Base-by-base conservation (phyloP, 2,113 vertebrate species). In the Neolamprologus ventralis region DNA sequence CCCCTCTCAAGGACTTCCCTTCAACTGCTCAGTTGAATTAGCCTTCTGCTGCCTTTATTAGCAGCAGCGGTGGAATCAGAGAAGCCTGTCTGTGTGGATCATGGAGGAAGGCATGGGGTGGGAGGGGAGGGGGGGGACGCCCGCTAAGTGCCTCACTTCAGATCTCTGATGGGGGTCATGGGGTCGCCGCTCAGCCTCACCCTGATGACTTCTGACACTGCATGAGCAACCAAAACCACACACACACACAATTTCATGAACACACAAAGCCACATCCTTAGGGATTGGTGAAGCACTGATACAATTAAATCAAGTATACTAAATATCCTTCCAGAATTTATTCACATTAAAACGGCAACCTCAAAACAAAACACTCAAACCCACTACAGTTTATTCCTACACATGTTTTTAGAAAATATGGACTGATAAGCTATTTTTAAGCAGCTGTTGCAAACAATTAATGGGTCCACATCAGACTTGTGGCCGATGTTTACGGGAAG, bases 201-300 rank as follows among this genome's bases (percentile, higher is more conserved):
- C 92, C 93, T 96, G 95, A 96, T 96, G 92, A 94, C 91, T 95
- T 95, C 85, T 97, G 96, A 97, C 96, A 96, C 92, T 17, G 89
- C 91, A 86, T 82, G 82, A 91, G 89, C 92, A 93, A 90, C 90
- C 85, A 63, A 93, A 93, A 91, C 90, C 92, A 86, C 93, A 84
- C 42, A 51, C 10, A 87, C 78, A 78, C 35, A 58, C 28, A 33
- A 49, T 82, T 71, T 82, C 42, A 51, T 49, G 63, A 87, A 57
- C 85, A 65, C 73, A 80, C 12, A 86, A 88, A 93, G 84, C 88
- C 87, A 89, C 89, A 87, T 93, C 89, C 87, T 85, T 10, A 4
- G 21, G 7, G 54, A 58, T 51, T 6, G 53, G 9, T 58, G 26
- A 10, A 60, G 31, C 68, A 37, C 84, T 89, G 85, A 89, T 86